Evolutionary conservation across 2,888 invertebrate species (phyloP).

Genomic region (Lepidochitona cinerea): DNA sequence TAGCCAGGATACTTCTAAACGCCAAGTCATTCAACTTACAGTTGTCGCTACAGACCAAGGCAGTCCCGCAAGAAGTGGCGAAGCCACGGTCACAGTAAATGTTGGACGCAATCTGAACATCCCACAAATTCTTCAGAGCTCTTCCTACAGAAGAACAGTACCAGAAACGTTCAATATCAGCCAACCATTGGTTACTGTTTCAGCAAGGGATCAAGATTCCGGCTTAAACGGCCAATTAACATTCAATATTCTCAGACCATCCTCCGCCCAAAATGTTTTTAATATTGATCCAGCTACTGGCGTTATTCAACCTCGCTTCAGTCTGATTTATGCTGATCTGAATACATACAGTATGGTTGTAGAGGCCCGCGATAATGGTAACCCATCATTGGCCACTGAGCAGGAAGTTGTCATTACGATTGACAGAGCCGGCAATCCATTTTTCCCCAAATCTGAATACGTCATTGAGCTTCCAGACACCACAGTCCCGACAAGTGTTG

Average conservation of each 20-base stretch:
- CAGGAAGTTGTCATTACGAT: background rate
- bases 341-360: slow-evolving; percentile 28
- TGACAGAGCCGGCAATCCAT: background rate
- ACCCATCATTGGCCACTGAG: slow-evolving; percentile 12
- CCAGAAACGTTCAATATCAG: slow-evolving; percentile 49
- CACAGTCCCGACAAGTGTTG: background rate
- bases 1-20: slow-evolving; percentile 19
- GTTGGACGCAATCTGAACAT: slow-evolving; percentile 59
- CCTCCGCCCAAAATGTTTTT: slow-evolving; percentile 29
- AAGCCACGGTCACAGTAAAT: slow-evolving; percentile 46
- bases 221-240: slow-evolving; percentile 37
- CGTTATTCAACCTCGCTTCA: slow-evolving; percentile 30
- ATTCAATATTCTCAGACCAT: slow-evolving; percentile 33
- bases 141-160: slow-evolving; percentile 42
- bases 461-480: background rate
- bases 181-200: slow-evolving; percentile 36
- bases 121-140: slow-evolving; percentile 42
- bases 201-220: slow-evolving; percentile 37
- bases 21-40: slow-evolving; percentile 29
- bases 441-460: background rate
- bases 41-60: slow-evolving; percentile 51
- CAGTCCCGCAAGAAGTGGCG: slow-evolving; percentile 36
- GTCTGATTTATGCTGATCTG: slow-evolving; percentile 40
- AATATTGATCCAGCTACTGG: slow-evolving; percentile 37
- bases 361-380: slow-evolving; percentile 31